Evolutionary conservation across 2,888 invertebrate species (phyloP).

Genomic region (Ennomos fuscantarius): DNA sequence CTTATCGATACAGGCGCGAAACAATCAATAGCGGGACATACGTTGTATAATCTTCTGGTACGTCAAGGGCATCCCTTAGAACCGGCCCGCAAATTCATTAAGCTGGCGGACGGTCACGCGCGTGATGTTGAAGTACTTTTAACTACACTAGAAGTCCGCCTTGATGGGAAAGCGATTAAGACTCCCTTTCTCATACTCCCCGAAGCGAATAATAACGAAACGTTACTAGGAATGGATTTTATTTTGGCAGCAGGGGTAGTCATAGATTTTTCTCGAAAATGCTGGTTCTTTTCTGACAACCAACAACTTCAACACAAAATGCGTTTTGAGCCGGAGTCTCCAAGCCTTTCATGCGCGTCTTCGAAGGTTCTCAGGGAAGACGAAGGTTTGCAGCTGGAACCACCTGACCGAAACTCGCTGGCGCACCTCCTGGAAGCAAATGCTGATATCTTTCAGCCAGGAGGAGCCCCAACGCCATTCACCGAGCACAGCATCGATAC

Average conservation of each 20-base stretch:
- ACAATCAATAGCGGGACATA: too few species aligned
- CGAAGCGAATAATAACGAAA: neutral
- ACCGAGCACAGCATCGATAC: constrained; percentile 11
- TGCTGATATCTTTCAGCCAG: constrained; percentile 19
- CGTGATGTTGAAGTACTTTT: neutral
- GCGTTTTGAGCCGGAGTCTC: neutral
- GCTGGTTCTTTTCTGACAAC: neutral
- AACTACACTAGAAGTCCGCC: neutral
- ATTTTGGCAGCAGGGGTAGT: neutral
- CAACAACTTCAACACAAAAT: neutral
- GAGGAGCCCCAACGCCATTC: constrained; percentile 8
- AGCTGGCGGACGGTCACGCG: constrained; percentile 1
- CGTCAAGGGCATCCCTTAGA: neutral
- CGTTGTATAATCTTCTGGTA: too few species aligned
- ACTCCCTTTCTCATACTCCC: constrained; percentile 1
- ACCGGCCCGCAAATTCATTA: too few species aligned
- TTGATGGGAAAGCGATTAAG: neutral
- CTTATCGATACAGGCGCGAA: too few species aligned
- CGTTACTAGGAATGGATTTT: constrained; percentile 1
- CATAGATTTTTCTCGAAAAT: neutral
- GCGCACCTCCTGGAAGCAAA: neutral
- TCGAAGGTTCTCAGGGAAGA: neutral
- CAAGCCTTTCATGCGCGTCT: neutral
- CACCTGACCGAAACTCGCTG: neutral
- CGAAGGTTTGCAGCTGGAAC: neutral